phyloP scores from a whole-genome alignment of 2,113 vertebrate species.

The Promerops cafer region DNA sequence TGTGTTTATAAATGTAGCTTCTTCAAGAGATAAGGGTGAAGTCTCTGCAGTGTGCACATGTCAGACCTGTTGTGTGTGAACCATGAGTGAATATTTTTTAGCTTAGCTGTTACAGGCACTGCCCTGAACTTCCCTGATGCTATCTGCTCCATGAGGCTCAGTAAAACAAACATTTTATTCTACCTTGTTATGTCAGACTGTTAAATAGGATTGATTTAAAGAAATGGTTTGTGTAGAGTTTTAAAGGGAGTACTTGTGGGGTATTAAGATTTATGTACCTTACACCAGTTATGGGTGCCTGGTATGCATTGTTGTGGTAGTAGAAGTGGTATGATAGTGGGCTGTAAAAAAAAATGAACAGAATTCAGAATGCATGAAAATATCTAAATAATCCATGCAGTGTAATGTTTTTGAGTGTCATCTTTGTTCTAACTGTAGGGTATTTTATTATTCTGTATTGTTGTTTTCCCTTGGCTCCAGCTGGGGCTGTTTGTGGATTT shows the following conservation, averaged over 20 bases:
- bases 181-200: not conserved
- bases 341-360: not conserved
- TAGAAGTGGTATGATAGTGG: not conserved
- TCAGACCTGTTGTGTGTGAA: not conserved
- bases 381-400: not conserved
- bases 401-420: not conserved
- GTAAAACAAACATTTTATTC: not conserved
- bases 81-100: not conserved
- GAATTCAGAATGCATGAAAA: not conserved
- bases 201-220: not conserved
- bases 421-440: not conserved
- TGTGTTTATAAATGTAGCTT: not conserved
- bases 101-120: not conserved
- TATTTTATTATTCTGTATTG: not conserved
- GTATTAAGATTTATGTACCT: not conserved
- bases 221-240: not conserved
- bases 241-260: not conserved
- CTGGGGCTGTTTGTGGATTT: constrained; percentile 90
- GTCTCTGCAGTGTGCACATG: not conserved
- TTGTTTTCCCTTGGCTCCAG: constrained; percentile 61
- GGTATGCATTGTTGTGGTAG: not conserved
- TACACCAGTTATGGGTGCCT: not conserved
- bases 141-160: not conserved
- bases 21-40: not conserved
- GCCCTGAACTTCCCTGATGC: not conserved